Evolutionary conservation across 2,113 vertebrate species (phyloP).

Genomic region (Hippocampus mohnikei): DNA sequence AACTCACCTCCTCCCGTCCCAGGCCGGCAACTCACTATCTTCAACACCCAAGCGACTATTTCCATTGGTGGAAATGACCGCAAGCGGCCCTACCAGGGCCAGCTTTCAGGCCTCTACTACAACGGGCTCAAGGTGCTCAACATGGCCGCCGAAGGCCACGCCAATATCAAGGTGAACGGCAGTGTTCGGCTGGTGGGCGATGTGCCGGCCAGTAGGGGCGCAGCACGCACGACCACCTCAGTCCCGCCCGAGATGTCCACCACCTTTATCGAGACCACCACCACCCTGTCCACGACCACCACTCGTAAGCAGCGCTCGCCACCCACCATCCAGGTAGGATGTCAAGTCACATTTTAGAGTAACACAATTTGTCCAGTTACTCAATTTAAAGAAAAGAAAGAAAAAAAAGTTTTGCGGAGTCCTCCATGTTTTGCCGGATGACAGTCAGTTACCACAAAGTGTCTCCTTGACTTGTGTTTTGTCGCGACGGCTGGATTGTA

Average conservation of each 20-base stretch:
- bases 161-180: constrained; percentile 93
- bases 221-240: constrained; percentile 86
- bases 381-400: neutral
- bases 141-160: constrained; percentile 93
- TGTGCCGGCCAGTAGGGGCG: constrained; percentile 84
- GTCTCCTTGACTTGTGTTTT: constrained; percentile 7
- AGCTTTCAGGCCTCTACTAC: constrained; percentile 97
- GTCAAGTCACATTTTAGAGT: neutral
- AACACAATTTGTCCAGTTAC: neutral
- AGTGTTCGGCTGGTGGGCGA: constrained; percentile 94
- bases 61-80: constrained; percentile 93
- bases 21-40: constrained; percentile 98
- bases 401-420: neutral
- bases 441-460: constrained; percentile 8
- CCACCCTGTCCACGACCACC: constrained; percentile 93
- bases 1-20: constrained; percentile 14
- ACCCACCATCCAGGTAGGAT: constrained; percentile 86
- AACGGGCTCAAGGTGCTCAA: constrained; percentile 96
- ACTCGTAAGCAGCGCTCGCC: constrained; percentile 93
- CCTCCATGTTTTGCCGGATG: neutral
- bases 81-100: constrained; percentile 95
- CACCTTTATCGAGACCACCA: constrained; percentile 96
- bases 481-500: constrained; percentile 22
- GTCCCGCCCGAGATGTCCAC: constrained; percentile 96
- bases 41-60: constrained; percentile 99